A percentile compares a stretch with the other conserved stretches of the same genome.
phyloP scores from a whole-genome alignment of 1,140 invertebrate genomes.

The Hyles vespertilio region DNA sequence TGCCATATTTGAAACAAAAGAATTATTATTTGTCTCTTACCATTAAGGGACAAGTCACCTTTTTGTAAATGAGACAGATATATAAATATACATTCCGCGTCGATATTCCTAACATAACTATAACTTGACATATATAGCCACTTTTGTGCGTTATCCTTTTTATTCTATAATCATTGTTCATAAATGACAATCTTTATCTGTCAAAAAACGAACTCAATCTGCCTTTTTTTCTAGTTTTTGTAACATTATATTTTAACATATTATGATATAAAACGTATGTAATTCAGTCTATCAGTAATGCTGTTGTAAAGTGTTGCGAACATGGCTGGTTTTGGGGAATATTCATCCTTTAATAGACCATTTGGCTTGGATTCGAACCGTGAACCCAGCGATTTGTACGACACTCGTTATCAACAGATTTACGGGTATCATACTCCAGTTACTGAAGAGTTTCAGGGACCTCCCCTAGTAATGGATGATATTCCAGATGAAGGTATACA shows the following conservation, averaged over 20 bases:
- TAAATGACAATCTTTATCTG: neutral
- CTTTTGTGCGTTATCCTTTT: too few species aligned
- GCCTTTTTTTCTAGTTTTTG: neutral
- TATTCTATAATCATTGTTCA: neutral
- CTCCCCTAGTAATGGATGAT: slow-evolving; percentile 70
- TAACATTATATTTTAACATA: neutral
- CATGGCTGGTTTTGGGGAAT: slow-evolving; percentile 73
- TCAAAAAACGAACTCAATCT: neutral
- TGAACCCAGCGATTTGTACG: slow-evolving; percentile 66
- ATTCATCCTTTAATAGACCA: slow-evolving; percentile 60
- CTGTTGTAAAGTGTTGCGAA: slow-evolving; percentile 3
- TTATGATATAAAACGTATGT: neutral
- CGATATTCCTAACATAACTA: too few species aligned
- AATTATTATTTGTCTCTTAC: too few species aligned
- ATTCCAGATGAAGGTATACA: slow-evolving; percentile 73
- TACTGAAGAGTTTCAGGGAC: slow-evolving; percentile 65
- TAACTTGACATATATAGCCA: too few species aligned
- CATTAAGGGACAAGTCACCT: too few species aligned
- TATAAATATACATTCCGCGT: too few species aligned
- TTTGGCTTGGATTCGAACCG: slow-evolving; percentile 61
- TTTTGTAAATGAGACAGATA: too few species aligned
- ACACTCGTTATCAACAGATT: slow-evolving; percentile 68
- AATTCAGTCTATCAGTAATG: too few species aligned
- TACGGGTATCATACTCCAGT: slow-evolving; percentile 68
- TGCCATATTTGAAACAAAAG: too few species aligned